phyloP scores from a whole-genome alignment of 2,113 vertebrate genomes.

The Macrotis lagotis region DNA sequence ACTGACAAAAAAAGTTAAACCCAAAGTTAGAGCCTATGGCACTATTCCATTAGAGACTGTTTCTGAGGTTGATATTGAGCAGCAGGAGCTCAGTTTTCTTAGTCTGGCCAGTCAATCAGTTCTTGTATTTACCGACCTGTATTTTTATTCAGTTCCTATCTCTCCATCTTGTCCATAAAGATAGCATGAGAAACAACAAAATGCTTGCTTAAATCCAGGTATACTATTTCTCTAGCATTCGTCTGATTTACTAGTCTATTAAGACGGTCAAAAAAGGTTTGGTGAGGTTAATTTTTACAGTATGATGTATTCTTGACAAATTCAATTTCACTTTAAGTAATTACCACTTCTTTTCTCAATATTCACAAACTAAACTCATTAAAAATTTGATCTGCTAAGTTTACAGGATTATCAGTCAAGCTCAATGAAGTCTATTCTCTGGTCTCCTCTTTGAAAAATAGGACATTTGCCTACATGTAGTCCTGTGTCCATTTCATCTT shows the following conservation, averaged over 20 bases:
- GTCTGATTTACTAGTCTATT: neutral
- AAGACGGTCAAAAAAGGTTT: neutral
- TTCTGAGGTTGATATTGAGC: neutral
- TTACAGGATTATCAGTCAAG: neutral
- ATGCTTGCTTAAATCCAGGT: neutral
- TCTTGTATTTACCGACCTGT: neutral
- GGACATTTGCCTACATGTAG: neutral
- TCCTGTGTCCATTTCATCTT: neutral
- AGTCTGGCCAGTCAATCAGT: neutral
- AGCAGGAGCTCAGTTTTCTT: neutral
- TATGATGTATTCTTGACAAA: neutral
- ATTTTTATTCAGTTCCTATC: neutral
- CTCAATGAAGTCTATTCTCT: neutral
- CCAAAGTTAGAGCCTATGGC: neutral
- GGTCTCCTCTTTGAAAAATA: neutral
- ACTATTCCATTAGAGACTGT: neutral
- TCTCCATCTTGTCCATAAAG: conserved; percentile 3
- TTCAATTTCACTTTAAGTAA: neutral
- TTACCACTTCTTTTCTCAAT: neutral
- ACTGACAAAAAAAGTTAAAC: neutral
- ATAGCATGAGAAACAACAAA: neutral
- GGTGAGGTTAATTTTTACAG: neutral
- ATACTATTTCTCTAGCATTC: neutral
- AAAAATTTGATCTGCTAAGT: neutral
- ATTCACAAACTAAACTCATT: neutral